phyloP scores from a whole-genome alignment of 37 sponge, comb jelly and placozoan species.

The Dysidea cf. avara region DNA sequence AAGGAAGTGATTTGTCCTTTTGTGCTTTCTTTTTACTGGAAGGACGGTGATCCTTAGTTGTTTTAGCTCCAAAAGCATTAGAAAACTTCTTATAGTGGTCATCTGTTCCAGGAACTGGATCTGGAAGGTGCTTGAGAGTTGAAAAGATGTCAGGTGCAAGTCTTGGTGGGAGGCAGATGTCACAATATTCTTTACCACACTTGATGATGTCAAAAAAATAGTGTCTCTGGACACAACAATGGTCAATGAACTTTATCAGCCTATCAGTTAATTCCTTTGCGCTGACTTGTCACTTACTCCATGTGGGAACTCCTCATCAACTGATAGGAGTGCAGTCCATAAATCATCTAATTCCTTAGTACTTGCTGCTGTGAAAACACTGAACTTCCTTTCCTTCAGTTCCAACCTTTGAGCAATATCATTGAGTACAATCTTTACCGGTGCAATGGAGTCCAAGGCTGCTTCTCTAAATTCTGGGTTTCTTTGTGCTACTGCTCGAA shows the following conservation, averaged over 20 bases:
- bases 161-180: neutral
- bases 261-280: constrained; percentile 9
- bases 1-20: constrained; percentile 37
- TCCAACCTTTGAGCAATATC: constrained; percentile 11
- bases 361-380: constrained; percentile 4
- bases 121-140: neutral
- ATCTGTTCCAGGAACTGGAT: neutral
- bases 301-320: neutral
- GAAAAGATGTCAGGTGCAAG: neutral
- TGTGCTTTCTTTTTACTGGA: neutral
- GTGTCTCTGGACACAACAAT: constrained; percentile 11
- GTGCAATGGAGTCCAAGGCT: constrained; percentile 7
- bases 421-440: constrained; percentile 11
- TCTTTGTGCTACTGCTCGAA: constrained; percentile 13
- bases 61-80: neutral
- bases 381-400: constrained; percentile 23
- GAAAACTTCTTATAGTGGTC: constrained; percentile 1
- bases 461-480: neutral
- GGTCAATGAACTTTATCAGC: neutral
- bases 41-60: constrained; percentile 19
- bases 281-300: neutral
- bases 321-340: neutral
- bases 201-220: constrained; percentile 17
- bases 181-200: constrained; percentile 9
- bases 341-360: neutral